A percentile compares a stretch with the other conserved stretches of the same genome.
These are phyloP conservation scores for Acronicta alni DNA, from an alignment of 2,888 invertebrate genomes.

Conservation along the genomic window DNA sequence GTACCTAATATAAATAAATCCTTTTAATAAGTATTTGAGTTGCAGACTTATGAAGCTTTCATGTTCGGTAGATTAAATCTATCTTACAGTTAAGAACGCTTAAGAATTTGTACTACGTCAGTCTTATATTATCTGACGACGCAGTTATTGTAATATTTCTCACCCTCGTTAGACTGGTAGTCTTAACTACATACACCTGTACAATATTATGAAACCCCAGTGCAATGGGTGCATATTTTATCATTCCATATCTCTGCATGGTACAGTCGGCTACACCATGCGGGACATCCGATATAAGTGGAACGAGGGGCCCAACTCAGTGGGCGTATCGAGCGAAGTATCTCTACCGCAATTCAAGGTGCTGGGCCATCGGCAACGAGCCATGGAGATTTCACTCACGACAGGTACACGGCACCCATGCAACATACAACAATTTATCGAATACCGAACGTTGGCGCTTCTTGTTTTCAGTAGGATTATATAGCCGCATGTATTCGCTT, in stretches of 20 bases:
- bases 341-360: slow-evolving; percentile 99
- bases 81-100: slow-evolving; percentile 61
- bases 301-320: slow-evolving; percentile 98
- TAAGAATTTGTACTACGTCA: slow-evolving; percentile 54
- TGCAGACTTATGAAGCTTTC: slow-evolving; percentile 67
- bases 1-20: slow-evolving; percentile 39
- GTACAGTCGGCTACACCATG: slow-evolving; percentile 99
- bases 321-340: slow-evolving; percentile 97
- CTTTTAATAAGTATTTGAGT: slow-evolving; percentile 47
- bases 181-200: slow-evolving; percentile 62
- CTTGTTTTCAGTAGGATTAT: slow-evolving; percentile 39
- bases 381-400: slow-evolving; percentile 97
- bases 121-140: slow-evolving; percentile 43
- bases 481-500: slow-evolving; percentile 66
- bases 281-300: slow-evolving; percentile 99
- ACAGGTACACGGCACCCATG: slow-evolving; percentile 92
- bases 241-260: slow-evolving; percentile 86
- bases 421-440: slow-evolving; percentile 47
- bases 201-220: slow-evolving; percentile 80
- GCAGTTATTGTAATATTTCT: slow-evolving; percentile 56
- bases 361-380: slow-evolving; percentile 97
- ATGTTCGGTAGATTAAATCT: slow-evolving; percentile 63
- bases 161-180: slow-evolving; percentile 67
- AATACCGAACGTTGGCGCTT: slow-evolving; percentile 41
- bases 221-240: slow-evolving; percentile 87